Evolutionary conservation across 2,113 vertebrate species (phyloP), one percentile per base, ranked within the genome.

Genomic region (Xenopus laevis): DNA sequence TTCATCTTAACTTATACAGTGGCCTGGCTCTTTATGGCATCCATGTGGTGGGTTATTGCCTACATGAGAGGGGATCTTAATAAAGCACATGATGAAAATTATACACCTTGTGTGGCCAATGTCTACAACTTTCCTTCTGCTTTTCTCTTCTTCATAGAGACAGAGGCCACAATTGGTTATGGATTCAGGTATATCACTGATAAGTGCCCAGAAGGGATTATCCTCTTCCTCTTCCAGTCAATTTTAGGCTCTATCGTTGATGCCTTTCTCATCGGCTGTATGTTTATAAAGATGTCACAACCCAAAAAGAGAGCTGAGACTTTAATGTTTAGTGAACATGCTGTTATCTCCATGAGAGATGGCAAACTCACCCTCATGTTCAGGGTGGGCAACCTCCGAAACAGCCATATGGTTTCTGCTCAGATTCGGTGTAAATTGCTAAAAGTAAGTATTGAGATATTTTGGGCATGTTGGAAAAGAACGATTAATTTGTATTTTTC

Each of bases 221-320:
- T 99, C 79, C 94, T 99, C 16, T 99, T 98, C 85, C 94, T 99
- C 73, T 97, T 99, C 85, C 97, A 99, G 88, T 99, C 97, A 79
- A 97, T 98, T 86, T 90, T 98, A 20, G 97, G 97, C 72, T 99
- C 97, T 82, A 97, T 99, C 63, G 97, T 99, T 77, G 97, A 99
- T 50, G 97, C 97, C 30, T 99, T 99, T 84, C 86, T 99, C 83
- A 98, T 99, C 75, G 97, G 97, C 82, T 99, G 97, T 87, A 98
- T 99, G 96, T 99, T 99, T 82, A 99, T 99, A 85, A 99, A 99
- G 89, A 99, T 99, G 97, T 99, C 97, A 21, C 97, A 99, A 85
- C 97, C 97, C 82, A 99, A 99, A 88, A 98, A 98, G 79, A 85
- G 97, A 84, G 97, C 97, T 0, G 97, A 99, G 91, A 98, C 97